Conservation (phyloP, 2,888 invertebrate species). For the Epinotia ramella region DNA sequence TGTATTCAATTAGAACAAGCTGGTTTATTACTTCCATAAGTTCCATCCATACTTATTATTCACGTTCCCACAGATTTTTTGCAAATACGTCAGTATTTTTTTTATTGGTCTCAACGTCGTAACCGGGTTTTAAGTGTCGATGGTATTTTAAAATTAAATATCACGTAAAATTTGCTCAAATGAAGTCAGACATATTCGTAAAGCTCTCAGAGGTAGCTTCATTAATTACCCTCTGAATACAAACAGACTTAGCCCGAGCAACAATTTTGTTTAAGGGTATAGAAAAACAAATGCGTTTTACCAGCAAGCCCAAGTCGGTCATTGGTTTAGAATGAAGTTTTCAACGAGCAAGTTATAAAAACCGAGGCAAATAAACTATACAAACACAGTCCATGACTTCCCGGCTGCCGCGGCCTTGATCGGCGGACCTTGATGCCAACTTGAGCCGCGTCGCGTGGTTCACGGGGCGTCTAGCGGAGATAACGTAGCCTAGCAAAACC, state of each 20-base stretch:
- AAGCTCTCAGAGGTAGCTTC: background rate
- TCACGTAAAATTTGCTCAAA: background rate
- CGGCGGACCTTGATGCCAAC: constrained; percentile 71
- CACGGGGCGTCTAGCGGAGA: constrained; percentile 34
- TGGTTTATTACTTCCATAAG: constrained; percentile 4
- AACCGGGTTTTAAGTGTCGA: constrained; percentile 37
- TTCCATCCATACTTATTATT: background rate
- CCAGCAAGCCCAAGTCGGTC: constrained; percentile 19
- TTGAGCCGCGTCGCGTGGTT: constrained; percentile 36
- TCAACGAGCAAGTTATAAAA: constrained; percentile 42
- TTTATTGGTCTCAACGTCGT: background rate
- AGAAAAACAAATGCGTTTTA: background rate
- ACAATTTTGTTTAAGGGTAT: background rate
- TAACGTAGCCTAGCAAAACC: background rate
- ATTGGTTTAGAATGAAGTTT: constrained; percentile 37
- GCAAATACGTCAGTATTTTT: constrained; percentile 22
- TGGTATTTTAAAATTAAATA: constrained; percentile 32
- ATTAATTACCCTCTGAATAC: background rate
- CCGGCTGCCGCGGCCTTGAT: constrained; percentile 74
- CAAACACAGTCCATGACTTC: constrained; percentile 57
- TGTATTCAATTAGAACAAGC: background rate
- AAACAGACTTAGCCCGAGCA: background rate
- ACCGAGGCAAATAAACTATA: constrained; percentile 49
- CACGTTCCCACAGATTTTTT: constrained; percentile 22
- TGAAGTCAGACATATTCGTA: background rate